phyloP scores from a whole-genome alignment of 2,888 invertebrate species.

The Antitype chi region DNA sequence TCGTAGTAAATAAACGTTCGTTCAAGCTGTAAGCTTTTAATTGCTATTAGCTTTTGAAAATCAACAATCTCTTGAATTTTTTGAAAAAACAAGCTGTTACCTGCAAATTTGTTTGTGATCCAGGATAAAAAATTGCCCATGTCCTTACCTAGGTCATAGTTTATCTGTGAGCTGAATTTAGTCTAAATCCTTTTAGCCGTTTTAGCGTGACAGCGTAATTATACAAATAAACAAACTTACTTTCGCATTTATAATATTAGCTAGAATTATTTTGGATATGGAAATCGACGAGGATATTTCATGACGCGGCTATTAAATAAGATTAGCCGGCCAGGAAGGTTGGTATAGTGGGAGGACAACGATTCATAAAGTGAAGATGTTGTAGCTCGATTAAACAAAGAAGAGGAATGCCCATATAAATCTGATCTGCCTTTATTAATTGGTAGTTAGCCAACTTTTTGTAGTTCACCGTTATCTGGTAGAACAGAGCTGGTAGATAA shows the following conservation, averaged over 20 bases:
- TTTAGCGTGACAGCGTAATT: no score
- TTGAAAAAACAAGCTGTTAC: no score
- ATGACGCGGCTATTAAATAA: neutral
- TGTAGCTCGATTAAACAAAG: slow-evolving; percentile 6
- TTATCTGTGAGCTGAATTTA: no score
- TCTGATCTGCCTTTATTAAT: slow-evolving; percentile 37
- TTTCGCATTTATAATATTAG: no score
- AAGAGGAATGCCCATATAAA: neutral
- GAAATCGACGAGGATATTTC: no score
- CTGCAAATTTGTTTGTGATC: no score
- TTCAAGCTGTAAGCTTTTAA: neutral
- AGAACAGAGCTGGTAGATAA: slow-evolving; percentile 53
- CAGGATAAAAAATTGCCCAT: no score
- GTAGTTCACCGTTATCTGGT: slow-evolving; percentile 55
- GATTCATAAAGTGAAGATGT: neutral
- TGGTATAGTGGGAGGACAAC: neutral
- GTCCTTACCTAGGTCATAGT: no score
- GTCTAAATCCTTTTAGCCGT: no score
- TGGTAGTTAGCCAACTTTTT: slow-evolving; percentile 55
- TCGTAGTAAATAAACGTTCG: neutral
- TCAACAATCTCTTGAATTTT: no score
- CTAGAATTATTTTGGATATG: no score
- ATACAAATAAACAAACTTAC: no score
- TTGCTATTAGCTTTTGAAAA: neutral
- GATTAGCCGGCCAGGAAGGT: neutral